Conservation (phyloP, 2,113 vertebrate genomes). For the Bagarius yarrelli region DNA sequence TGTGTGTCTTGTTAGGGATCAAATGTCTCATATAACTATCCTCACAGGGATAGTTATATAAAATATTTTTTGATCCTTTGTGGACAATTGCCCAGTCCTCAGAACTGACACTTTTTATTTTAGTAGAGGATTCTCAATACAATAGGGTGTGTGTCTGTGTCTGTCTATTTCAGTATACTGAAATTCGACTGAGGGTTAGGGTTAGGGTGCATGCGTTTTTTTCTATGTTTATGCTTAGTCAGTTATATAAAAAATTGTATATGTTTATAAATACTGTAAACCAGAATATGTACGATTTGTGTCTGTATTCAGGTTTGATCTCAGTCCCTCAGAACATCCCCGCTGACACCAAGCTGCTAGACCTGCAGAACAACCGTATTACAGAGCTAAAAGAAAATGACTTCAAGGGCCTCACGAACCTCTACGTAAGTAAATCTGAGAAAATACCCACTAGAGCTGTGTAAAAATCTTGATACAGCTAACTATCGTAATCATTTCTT, state of each 20-base stretch:
- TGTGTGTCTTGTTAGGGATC: background rate
- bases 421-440: slow-evolving; percentile 77
- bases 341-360: slow-evolving; percentile 84
- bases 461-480: too few species aligned
- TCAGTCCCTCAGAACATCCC: slow-evolving; percentile 82
- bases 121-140: too few species aligned
- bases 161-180: background rate
- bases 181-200: background rate
- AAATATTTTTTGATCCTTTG: background rate
- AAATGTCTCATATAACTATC: background rate
- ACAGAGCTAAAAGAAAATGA: slow-evolving; percentile 84
- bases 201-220: background rate
- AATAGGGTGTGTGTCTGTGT: too few species aligned
- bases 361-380: slow-evolving; percentile 88
- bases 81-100: background rate
- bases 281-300: slow-evolving; percentile 34
- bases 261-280: slow-evolving; percentile 36
- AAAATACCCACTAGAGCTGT: too few species aligned
- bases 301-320: slow-evolving; percentile 74
- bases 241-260: slow-evolving; percentile 51
- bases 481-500: too few species aligned
- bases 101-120: background rate
- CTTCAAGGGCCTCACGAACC: slow-evolving; percentile 82
- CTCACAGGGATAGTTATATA: background rate
- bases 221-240: background rate